phyloP scores from a whole-genome alignment of 2,797 vertebrate genomes.

The Enteromius paludinosus region DNA sequence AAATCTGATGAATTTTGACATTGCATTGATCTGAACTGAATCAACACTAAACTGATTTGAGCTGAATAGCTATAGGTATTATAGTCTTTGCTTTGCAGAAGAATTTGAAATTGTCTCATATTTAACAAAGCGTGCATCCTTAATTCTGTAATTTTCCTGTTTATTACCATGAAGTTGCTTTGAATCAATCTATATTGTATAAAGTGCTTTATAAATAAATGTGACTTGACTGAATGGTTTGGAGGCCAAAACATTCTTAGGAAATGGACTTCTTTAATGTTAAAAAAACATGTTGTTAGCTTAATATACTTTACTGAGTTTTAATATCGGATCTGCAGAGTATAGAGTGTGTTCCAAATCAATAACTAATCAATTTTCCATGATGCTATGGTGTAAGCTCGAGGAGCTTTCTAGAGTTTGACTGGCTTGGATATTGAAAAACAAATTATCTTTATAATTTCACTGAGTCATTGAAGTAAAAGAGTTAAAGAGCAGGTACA shows the following conservation, averaged over 20 bases:
- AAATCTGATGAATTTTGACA: background rate
- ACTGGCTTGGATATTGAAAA: background rate
- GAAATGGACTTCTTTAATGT: background rate
- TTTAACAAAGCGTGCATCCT: background rate
- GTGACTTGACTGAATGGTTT: background rate
- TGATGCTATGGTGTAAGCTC: background rate
- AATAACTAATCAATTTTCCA: background rate
- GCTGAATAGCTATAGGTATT: background rate
- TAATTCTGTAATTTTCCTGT: background rate
- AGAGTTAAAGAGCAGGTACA: constrained; percentile 7
- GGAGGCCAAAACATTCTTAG: background rate
- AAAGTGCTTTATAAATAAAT: background rate
- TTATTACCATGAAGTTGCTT: background rate
- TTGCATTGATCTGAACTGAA: background rate
- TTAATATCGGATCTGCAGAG: background rate
- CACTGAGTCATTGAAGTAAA: background rate
- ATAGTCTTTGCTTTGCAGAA: background rate
- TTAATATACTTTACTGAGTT: background rate
- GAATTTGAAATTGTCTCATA: background rate
- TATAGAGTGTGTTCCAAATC: background rate
- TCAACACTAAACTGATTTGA: background rate
- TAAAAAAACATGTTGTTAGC: background rate
- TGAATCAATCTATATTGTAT: background rate
- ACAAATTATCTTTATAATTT: background rate
- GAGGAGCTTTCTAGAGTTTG: background rate